These are phyloP conservation scores for Bombus fervidus DNA, from an alignment of 1,140 invertebrate genomes.

Conservation along the genomic window DNA sequence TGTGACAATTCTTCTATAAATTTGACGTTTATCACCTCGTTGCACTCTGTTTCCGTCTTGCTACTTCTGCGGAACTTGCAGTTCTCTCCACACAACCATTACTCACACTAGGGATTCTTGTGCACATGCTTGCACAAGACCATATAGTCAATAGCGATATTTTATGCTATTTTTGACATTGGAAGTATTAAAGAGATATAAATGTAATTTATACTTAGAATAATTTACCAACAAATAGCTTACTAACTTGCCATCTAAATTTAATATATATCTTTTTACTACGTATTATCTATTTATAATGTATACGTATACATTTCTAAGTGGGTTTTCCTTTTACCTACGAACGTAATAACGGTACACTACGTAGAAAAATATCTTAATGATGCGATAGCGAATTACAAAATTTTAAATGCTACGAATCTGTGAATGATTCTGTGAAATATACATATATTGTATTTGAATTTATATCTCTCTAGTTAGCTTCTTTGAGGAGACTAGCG, in stretches of 20 bases:
- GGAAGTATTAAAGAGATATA: not conserved
- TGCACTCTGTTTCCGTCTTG: not conserved
- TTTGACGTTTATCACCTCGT: slow-evolving; percentile 1
- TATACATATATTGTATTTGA: too few relatives aligned
- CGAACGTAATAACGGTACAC: too few relatives aligned
- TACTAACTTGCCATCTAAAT: not conserved
- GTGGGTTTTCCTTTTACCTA: too few relatives aligned
- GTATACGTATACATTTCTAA: too few relatives aligned
- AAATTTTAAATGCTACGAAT: too few relatives aligned
- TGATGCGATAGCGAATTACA: too few relatives aligned
- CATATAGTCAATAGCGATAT: not conserved
- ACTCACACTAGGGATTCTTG: not conserved
- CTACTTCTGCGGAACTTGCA: not conserved
- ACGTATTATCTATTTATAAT: too few relatives aligned
- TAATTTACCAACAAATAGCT: not conserved
- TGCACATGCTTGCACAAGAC: not conserved
- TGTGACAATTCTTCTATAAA: not conserved
- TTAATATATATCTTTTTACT: not conserved
- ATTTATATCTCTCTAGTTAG: too few relatives aligned
- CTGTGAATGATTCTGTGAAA: too few relatives aligned
- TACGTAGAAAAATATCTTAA: too few relatives aligned
- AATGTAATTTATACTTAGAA: not conserved
- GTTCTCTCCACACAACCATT: not conserved
- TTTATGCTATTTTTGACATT: not conserved
- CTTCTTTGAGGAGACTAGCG: too few relatives aligned